Conservation (phyloP, 2,113 vertebrate genomes). For the Beaufortia kweichowensis region DNA sequence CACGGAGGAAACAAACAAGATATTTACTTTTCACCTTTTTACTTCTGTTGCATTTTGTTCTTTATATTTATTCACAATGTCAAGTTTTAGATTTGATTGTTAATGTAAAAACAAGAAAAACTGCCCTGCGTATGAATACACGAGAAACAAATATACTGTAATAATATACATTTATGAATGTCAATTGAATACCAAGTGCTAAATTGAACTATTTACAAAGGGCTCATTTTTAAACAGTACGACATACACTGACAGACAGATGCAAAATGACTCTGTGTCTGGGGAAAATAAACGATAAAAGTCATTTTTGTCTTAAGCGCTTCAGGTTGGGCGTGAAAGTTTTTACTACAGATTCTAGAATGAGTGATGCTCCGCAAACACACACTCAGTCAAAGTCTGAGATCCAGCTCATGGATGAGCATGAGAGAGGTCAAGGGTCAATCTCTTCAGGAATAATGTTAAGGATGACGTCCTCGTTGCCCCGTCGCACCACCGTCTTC, state of each 20-base stretch:
- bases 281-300: not conserved
- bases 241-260: not conserved
- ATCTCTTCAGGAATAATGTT: slow-evolving; percentile 88
- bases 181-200: not conserved
- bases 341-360: slow-evolving; percentile 36
- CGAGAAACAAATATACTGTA: not conserved
- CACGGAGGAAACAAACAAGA: not conserved
- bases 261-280: not conserved
- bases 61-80: not conserved
- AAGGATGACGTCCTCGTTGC: slow-evolving; percentile 91
- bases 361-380: slow-evolving; percentile 48
- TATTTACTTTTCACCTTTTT: not conserved
- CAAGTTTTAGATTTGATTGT: slow-evolving; percentile 8
- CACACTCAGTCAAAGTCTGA: slow-evolving; percentile 68
- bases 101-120: not conserved
- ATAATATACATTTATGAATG: not conserved
- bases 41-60: not conserved
- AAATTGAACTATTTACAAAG: slow-evolving; percentile 16
- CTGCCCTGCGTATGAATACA: slow-evolving; percentile 25
- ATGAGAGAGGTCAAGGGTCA: slow-evolving; percentile 80
- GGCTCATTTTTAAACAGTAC: not conserved
- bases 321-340: not conserved
- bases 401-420: slow-evolving; percentile 77
- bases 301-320: not conserved
- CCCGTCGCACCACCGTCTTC: slow-evolving; percentile 86